Evolutionary conservation across 2,113 vertebrate genomes (phyloP).

Genomic region (Proterorhinus semilunaris): DNA sequence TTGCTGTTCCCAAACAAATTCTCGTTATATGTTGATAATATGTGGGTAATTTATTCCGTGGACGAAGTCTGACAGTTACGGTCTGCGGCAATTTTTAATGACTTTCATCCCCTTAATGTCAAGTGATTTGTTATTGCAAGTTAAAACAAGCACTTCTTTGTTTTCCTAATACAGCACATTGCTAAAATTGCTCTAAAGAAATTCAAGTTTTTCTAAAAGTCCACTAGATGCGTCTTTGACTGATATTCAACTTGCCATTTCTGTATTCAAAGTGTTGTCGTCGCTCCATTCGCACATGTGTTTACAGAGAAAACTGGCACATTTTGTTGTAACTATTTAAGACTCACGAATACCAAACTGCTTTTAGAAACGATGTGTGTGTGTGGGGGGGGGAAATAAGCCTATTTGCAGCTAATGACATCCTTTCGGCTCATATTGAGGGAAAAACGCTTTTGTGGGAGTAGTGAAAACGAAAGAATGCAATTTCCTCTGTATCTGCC

Average conservation of each 20-base stretch:
- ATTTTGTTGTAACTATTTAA: conserved; percentile 5
- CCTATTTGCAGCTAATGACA: conserved; percentile 12
- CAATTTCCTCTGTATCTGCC: conserved; percentile 59
- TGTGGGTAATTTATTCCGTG: neutral
- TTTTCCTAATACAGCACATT: no score
- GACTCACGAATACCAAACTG: neutral
- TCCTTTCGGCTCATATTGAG: conserved; percentile 25
- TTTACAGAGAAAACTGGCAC: conserved; percentile 1
- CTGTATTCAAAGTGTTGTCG: neutral
- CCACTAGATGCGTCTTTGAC: no score
- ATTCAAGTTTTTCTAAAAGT: no score
- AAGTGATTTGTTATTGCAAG: no score
- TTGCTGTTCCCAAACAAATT: conserved; percentile 30
- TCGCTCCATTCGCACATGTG: conserved; percentile 4
- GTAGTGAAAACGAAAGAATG: conserved; percentile 30
- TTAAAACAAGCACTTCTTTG: no score
- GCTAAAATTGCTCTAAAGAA: no score
- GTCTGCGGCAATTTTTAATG: no score
- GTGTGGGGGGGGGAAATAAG: neutral
- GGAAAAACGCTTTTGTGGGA: conserved; percentile 28
- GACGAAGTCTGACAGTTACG: neutral
- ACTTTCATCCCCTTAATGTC: no score
- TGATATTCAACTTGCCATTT: neutral
- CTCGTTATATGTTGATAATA: neutral
- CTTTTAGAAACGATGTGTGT: neutral